A percentile compares a stretch with the other conserved stretches of the same genome.
Conservation (phyloP, 2,888 invertebrate species). For the Netelia fuscicornis region DNA sequence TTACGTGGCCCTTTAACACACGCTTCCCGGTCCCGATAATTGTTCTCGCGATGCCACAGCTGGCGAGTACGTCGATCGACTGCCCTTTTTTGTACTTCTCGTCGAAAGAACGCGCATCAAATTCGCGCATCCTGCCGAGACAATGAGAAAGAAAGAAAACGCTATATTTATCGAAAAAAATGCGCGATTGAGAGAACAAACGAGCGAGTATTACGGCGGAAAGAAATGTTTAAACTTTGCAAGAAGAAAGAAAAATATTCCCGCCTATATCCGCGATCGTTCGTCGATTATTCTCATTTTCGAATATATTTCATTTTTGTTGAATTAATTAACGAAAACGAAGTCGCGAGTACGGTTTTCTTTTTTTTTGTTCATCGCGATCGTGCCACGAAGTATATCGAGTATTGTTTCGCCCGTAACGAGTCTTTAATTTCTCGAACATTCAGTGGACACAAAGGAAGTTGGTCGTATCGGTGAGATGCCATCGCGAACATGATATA, state of each 20-base stretch:
- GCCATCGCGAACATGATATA: constrained; percentile 72
- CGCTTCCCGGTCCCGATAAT: constrained; percentile 54
- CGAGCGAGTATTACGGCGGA: neutral
- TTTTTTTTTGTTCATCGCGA: constrained; percentile 35
- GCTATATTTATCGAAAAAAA: neutral
- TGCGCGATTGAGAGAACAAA: constrained; percentile 11
- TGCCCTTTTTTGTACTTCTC: constrained; percentile 62
- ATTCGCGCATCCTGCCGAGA: constrained; percentile 43
- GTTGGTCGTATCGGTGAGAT: constrained; percentile 73
- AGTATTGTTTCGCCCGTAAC: constrained; percentile 67
- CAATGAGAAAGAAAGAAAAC: constrained; percentile 5
- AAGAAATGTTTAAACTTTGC: constrained; percentile 23
- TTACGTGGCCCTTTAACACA: constrained; percentile 12
- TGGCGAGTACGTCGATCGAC: constrained; percentile 64
- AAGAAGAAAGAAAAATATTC: neutral
- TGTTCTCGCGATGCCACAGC: constrained; percentile 63
- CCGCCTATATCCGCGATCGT: neutral
- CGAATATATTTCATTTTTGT: constrained; percentile 29
- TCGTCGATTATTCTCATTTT: neutral
- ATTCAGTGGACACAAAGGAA: constrained; percentile 65
- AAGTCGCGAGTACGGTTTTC: neutral
- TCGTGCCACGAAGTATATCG: constrained; percentile 31
- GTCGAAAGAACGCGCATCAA: constrained; percentile 46
- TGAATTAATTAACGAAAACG: constrained; percentile 28
- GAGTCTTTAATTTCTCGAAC: constrained; percentile 70